Evolutionary conservation across 2,113 vertebrate genomes (phyloP), one percentile per base, ranked within the genome.

Genomic region (Butorides virescens): DNA sequence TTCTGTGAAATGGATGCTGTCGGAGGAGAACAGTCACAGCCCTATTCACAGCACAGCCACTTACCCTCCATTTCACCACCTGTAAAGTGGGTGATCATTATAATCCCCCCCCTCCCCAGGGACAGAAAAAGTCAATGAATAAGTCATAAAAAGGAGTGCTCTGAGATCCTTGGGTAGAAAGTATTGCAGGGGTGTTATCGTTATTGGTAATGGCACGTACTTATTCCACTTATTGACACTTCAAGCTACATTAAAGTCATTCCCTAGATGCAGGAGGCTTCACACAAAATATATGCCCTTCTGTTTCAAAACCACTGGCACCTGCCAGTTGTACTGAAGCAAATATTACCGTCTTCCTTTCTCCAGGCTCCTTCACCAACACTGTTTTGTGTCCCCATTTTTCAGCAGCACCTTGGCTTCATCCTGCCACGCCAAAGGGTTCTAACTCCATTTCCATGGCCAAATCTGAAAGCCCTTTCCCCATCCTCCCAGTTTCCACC

Each of bases 141-240:
- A 95, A 90, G 67, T 80, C 82, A 94, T 77, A 83, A 92, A 93
- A 88, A 84, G 55, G 68, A 91, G 42, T 71, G 85, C 75, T 95
- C 93, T 96, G 93, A 83, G 88, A 80, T 94, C 86, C 71, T 86
- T 73, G 36, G 32, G 32, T 80, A 83, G 75, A 62, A 92, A 92
- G 75, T 80, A 90, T 88, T 94, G 82, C 68, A 52, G 82, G 52
- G 42, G 58, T 93, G 71, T 94, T 97, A 92, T 55, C 94, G 49
- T 95, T 94, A 94, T 73, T 94, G 86, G 91, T 74, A 95, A 93
- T 92, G 88, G 72, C 59, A 90, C 72, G 70, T 88, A 94, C 72
- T 96, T 93, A 83, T 74, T 86, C 84, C 46, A 66, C 74, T 92
- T 87, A 78, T 7, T 32, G 22, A 77, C 62, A 96, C 91, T 95